Percentiles rank a stretch among this genome's conserved stretches.
These are phyloP conservation scores for Hippocampus guttulatus DNA, from an alignment of 2,113 vertebrate species.

Conservation along the genomic window DNA sequence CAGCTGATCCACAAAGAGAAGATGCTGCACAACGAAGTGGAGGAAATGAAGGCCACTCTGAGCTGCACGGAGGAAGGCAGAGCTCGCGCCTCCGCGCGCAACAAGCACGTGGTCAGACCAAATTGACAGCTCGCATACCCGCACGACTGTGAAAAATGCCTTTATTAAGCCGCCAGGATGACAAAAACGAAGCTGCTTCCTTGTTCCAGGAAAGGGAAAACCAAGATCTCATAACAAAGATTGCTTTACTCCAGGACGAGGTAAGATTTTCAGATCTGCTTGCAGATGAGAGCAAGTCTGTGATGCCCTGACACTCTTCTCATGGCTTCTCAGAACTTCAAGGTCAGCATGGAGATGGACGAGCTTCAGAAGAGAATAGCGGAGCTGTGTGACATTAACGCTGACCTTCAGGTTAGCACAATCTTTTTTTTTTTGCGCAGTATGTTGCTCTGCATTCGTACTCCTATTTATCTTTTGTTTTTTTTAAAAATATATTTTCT, in stretches of 20 bases:
- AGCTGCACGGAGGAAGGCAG: constrained; percentile 76
- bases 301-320: constrained; percentile 10
- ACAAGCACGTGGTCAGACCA: constrained; percentile 77
- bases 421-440: background rate
- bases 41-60: constrained; percentile 81
- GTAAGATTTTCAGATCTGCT: constrained; percentile 33
- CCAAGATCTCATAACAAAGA: constrained; percentile 76
- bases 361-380: constrained; percentile 79
- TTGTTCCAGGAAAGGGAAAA: constrained; percentile 81
- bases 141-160: background rate
- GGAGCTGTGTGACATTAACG: constrained; percentile 72
- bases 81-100: constrained; percentile 66
- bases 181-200: background rate
- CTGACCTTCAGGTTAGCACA: constrained; percentile 78
- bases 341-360: constrained; percentile 73
- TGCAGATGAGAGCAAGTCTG: too few relatives aligned
- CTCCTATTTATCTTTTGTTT: background rate
- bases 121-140: background rate
- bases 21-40: constrained; percentile 84
- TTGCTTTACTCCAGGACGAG: constrained; percentile 84
- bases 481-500: background rate
- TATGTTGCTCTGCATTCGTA: background rate
- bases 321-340: constrained; percentile 75
- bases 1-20: constrained; percentile 77
- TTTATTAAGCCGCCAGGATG: background rate